Evolutionary conservation across 2,888 invertebrate genomes (phyloP).

Genomic region (Sesamia inferens): DNA sequence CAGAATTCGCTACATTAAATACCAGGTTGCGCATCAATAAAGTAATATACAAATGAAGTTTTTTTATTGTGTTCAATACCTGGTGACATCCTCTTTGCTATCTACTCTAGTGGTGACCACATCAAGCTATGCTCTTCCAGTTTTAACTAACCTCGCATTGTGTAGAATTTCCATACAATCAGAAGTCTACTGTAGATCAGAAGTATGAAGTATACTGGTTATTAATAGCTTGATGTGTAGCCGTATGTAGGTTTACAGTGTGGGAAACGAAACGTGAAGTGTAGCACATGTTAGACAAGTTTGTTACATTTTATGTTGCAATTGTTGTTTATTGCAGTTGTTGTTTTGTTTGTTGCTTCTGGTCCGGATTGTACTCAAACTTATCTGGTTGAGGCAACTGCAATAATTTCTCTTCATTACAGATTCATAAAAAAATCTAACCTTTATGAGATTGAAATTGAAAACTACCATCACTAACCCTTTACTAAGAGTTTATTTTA

Average conservation of each 20-base stretch:
- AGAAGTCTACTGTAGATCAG: no score
- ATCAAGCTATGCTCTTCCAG: no score
- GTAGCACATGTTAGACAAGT: neutral
- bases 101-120: neutral
- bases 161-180: no score
- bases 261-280: neutral
- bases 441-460: neutral
- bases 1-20: slow-evolving; percentile 76
- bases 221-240: no score
- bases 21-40: slow-evolving; percentile 77
- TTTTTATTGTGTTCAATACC: slow-evolving; percentile 74
- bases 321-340: neutral
- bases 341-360: no score
- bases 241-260: neutral
- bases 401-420: neutral
- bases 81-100: slow-evolving; percentile 69
- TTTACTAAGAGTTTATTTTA: neutral
- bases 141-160: no score
- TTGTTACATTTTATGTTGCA: neutral
- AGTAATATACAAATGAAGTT: slow-evolving; percentile 52
- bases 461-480: neutral
- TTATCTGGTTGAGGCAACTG: no score
- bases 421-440: neutral
- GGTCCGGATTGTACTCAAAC: neutral
- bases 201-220: no score